Base-by-base conservation (phyloP, 2,888 invertebrate species). In the Argyresthia goedartella region DNA sequence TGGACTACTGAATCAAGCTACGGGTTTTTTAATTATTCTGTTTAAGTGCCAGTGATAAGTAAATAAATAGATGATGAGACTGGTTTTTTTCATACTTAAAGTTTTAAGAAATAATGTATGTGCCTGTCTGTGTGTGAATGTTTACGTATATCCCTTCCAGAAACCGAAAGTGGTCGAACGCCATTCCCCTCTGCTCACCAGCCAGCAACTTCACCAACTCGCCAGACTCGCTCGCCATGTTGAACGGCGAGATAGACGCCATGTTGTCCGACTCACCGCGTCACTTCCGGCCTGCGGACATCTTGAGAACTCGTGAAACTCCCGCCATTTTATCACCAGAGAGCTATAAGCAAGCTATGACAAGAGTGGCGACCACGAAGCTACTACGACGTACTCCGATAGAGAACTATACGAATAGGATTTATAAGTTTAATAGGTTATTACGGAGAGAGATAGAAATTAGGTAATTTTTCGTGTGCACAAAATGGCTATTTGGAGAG, bases 101-200 rank as follows among this genome's bases (percentile, higher is more conserved):
- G n/a, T n/a, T n/a, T n/a, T n/a, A n/a, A n/a, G n/a, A n/a, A n/a
- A n/a, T n/a, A n/a, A n/a, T n/a, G n/a, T n/a, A n/a, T n/a, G n/a
- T n/a, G n/a, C n/a, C n/a, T n/a, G n/a, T n/a, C n/a, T n/a, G n/a
- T n/a, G n/a, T n/a, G n/a, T n/a, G n/a, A n/a, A n/a, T n/a, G n/a
- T n/a, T n/a, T n/a, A n/a, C n/a, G n/a, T n/a, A n/a, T n/a, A n/a
- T 25, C 25, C 2, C 6, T 25, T 25, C 14, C 71, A 92, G 92
- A 64, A 94, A 92, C 71, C 93, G 95, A 56, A 94, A 94, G 81
- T 95, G 95, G 95, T 94, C 94, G 0, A 93, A 92, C 66, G 92
- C 94, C 1, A 94, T 95, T 58, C 95, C 95, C 0, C 91, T 92
- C 7, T 95, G 95, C 73, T 64, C 84, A 1, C 77, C 86, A 13